phyloP scores from a whole-genome alignment of 1,140 invertebrate species.

The Plectrocnemia conspersa region DNA sequence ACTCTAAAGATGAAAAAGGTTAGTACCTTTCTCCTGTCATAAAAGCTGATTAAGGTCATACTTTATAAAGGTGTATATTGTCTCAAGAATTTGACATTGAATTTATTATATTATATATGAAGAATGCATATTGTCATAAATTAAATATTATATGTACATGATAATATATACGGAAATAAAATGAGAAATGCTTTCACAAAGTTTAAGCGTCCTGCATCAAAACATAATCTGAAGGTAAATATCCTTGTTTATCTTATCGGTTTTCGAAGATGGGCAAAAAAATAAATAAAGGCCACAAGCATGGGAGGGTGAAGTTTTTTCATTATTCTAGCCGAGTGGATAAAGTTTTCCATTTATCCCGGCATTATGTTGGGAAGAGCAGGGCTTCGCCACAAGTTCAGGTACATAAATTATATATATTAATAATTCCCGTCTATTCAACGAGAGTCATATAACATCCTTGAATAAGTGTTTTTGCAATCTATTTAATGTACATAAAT shows the following conservation, averaged over 20 bases:
- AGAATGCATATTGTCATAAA: no score
- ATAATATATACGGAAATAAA: constrained; percentile 1
- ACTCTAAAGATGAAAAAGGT: constrained; percentile 15
- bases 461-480: no score
- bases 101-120: no score
- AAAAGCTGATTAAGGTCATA: constrained; percentile 15
- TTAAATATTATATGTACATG: no score
- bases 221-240: constrained; percentile 20
- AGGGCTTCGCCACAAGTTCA: constrained; percentile 9
- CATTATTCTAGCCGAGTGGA: constrained; percentile 24
- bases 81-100: no score
- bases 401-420: constrained; percentile 21
- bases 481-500: no score
- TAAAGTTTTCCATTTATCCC: constrained; percentile 25
- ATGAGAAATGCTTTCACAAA: not conserved
- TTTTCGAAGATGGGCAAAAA: not conserved
- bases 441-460: no score
- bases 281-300: constrained; percentile 1
- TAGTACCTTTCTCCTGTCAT: not conserved
- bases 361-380: constrained; percentile 12
- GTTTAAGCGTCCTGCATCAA: not conserved
- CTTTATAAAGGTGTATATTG: constrained; percentile 15
- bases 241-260: constrained; percentile 20
- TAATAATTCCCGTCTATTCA: constrained; percentile 12
- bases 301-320: constrained; percentile 22